Evolutionary conservation across 2,113 vertebrate species (phyloP).

Genomic region (Xiphias gladius): DNA sequence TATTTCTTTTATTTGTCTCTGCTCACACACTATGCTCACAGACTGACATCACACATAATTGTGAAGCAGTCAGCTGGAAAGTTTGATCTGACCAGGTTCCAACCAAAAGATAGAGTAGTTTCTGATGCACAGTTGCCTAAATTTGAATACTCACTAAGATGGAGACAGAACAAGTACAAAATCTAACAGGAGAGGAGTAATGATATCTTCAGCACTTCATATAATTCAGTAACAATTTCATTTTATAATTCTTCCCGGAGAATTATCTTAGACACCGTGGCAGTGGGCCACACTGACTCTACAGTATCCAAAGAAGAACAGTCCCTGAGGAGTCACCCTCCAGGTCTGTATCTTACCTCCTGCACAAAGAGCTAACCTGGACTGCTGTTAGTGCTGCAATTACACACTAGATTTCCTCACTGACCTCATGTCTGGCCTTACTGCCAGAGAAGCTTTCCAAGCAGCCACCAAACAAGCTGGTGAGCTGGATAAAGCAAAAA

Average conservation of each 20-base stretch:
- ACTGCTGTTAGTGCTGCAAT: conserved; percentile 55
- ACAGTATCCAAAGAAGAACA: conserved; percentile 12
- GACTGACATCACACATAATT: neutral
- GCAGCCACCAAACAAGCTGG: conserved; percentile 26
- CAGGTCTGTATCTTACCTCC: conserved; percentile 50
- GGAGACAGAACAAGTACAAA: neutral
- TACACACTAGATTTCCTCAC: conserved; percentile 65
- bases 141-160: neutral
- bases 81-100: neutral
- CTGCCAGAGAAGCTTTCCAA: conserved; percentile 43
- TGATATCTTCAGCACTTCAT: neutral
- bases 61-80: neutral
- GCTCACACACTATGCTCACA: too few relatives aligned
- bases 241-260: conserved; percentile 8
- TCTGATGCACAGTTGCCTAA: conserved; percentile 1
- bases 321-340: conserved; percentile 31
- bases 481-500: conserved; percentile 18
- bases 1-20: too few relatives aligned
- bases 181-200: conserved; percentile 18
- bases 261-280: conserved; percentile 10
- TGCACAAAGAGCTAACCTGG: conserved; percentile 38
- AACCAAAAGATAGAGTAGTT: neutral
- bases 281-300: neutral
- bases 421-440: conserved; percentile 38
- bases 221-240: conserved; percentile 30